A percentile compares a stretch with the other conserved stretches of the same genome.
phyloP scores from a whole-genome alignment of 2,888 invertebrate species.

The Patella depressa region DNA sequence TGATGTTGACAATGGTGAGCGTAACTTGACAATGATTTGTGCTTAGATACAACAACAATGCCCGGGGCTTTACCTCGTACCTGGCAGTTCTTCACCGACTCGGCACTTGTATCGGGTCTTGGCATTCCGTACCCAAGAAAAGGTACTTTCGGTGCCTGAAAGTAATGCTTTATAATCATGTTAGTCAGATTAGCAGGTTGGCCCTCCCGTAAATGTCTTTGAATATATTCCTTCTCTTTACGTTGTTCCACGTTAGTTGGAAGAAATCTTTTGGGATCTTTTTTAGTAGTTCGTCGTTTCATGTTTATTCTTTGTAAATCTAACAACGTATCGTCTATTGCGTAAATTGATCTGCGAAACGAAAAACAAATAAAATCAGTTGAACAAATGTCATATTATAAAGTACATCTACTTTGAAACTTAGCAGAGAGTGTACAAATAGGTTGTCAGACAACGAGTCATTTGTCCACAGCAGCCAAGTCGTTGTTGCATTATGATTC shows the following conservation, averaged over 20 bases:
- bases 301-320: slow-evolving; percentile 44
- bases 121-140: slow-evolving; percentile 53
- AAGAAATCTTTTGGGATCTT: slow-evolving; percentile 27
- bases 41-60: slow-evolving; percentile 29
- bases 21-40: slow-evolving; percentile 23
- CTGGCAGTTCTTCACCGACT: slow-evolving; percentile 16
- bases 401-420: too few species aligned
- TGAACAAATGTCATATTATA: too few species aligned
- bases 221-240: slow-evolving; percentile 52
- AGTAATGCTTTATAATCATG: slow-evolving; percentile 53
- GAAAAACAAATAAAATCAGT: neutral
- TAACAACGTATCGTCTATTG: slow-evolving; percentile 45
- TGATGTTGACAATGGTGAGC: slow-evolving; percentile 21
- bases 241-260: slow-evolving; percentile 44
- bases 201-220: slow-evolving; percentile 40
- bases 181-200: slow-evolving; percentile 47
- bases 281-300: slow-evolving; percentile 29
- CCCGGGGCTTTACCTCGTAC: slow-evolving; percentile 24
- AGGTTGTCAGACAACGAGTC: too few species aligned
- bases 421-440: too few species aligned
- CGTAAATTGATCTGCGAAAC: slow-evolving; percentile 48
- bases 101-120: slow-evolving; percentile 47
- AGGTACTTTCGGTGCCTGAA: slow-evolving; percentile 27
- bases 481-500: too few species aligned
- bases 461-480: too few species aligned